Percentiles rank a stretch among this genome's conserved stretches.
Conservation (phyloP, 2,888 invertebrate species). For the Bellardia pandia region DNA sequence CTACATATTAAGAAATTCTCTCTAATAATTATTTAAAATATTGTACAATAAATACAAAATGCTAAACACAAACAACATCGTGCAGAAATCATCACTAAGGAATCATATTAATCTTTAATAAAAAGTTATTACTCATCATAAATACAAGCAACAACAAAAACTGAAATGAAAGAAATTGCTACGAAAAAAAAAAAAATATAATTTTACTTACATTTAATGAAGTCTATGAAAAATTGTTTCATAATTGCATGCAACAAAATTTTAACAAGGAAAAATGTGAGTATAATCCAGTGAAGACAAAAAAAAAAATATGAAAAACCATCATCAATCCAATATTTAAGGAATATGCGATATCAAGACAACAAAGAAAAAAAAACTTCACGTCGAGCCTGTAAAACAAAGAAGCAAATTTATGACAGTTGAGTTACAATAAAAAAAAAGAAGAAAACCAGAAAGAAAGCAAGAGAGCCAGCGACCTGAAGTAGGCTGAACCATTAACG, state of each 20-base stretch:
- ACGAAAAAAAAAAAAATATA: background rate
- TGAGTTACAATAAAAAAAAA: background rate
- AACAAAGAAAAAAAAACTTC: background rate
- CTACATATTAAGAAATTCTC: no score
- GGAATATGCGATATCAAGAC: background rate
- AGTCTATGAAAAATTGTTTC: constrained; percentile 55
- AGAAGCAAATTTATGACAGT: constrained; percentile 26
- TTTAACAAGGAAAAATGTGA: constrained; percentile 14
- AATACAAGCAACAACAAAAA: background rate
- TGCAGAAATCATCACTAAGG: background rate
- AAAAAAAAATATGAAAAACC: constrained; percentile 36
- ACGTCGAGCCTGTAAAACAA: background rate
- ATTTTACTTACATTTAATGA: constrained; percentile 52
- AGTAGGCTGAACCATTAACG: constrained; percentile 20
- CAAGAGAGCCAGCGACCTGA: background rate
- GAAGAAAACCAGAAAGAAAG: background rate
- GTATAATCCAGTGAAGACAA: background rate
- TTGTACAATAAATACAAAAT: no score
- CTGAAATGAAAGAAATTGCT: background rate
- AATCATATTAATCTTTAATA: constrained; percentile 47
- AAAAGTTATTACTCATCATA: constrained; percentile 37
- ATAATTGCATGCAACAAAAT: constrained; percentile 51
- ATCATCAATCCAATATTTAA: background rate
- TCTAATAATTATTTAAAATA: no score
- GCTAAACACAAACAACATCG: no score